Conservation (phyloP, 2,797 vertebrate genomes). For the Diglossa cyanea region DNA sequence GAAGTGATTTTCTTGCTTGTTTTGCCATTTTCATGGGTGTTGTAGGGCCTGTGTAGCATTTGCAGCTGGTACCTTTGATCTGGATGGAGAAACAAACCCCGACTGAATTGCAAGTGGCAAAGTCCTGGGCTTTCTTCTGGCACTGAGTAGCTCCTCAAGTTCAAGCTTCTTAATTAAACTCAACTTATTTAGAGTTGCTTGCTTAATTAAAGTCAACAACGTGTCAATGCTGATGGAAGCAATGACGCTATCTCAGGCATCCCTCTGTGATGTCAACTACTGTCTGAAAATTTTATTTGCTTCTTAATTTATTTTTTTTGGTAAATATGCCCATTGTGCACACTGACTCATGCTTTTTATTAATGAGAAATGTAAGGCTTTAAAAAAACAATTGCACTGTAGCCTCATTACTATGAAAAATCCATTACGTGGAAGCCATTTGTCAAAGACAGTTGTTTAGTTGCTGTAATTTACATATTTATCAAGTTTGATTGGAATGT, state of each 20-base stretch:
- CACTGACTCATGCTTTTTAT: conserved; percentile 28
- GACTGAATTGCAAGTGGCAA: neutral
- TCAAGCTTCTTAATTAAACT: neutral
- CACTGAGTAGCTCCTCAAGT: neutral
- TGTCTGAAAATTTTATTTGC: neutral
- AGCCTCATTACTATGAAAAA: conserved; percentile 84
- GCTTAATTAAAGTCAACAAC: neutral
- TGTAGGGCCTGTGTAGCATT: too few species aligned
- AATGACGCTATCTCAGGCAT: neutral
- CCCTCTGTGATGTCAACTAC: conserved; percentile 19
- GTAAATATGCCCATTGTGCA: conserved; percentile 12
- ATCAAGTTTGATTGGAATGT: conserved; percentile 84
- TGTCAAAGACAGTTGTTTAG: conserved; percentile 85
- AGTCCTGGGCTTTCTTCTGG: neutral
- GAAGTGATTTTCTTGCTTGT: neutral
- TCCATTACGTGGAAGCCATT: conserved; percentile 84
- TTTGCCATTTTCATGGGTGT: neutral
- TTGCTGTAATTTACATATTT: conserved; percentile 89
- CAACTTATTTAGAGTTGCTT: neutral
- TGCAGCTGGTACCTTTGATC: neutral
- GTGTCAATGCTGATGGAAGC: neutral
- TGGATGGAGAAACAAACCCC: neutral
- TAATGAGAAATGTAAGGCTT: conserved; percentile 61
- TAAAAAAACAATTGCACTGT: conserved; percentile 79
- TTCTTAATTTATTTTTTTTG: neutral